phyloP scores from a whole-genome alignment of 2,888 invertebrate genomes.

The Caenorhabditis wallacei region DNA sequence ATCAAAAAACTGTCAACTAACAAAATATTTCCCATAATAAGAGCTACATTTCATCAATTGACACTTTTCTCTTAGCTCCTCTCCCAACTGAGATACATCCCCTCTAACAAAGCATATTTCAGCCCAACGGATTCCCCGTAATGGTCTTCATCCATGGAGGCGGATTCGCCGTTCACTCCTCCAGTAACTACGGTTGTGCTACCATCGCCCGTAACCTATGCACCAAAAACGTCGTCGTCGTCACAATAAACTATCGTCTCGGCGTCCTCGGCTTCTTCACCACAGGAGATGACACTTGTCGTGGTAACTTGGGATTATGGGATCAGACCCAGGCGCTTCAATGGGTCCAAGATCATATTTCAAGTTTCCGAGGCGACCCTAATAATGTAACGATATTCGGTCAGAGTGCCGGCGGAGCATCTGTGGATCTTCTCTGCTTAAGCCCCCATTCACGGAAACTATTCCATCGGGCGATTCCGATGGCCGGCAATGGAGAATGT shows the following conservation, averaged over 20 bases:
- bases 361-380: conserved; percentile 79
- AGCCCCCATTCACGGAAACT: conserved; percentile 74
- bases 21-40: too few species aligned
- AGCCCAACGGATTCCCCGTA: conserved; percentile 72
- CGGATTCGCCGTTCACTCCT: conserved; percentile 72
- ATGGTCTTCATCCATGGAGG: conserved; percentile 79
- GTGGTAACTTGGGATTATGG: conserved; percentile 80
- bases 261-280: conserved; percentile 78
- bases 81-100: too few species aligned
- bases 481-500: conserved; percentile 73
- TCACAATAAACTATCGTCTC: conserved; percentile 79
- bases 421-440: conserved; percentile 72
- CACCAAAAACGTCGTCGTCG: conserved; percentile 74
- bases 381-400: conserved; percentile 81
- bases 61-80: too few species aligned
- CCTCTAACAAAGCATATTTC: background rate
- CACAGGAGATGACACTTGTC: conserved; percentile 67
- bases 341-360: conserved; percentile 81
- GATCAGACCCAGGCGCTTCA: conserved; percentile 80
- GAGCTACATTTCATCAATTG: too few species aligned
- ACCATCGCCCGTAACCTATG: conserved; percentile 65
- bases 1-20: too few species aligned
- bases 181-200: conserved; percentile 69
- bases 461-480: conserved; percentile 74
- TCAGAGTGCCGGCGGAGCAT: conserved; percentile 79